Conservation (phyloP, 2,113 vertebrate species). For the Prunella fulvescens region DNA sequence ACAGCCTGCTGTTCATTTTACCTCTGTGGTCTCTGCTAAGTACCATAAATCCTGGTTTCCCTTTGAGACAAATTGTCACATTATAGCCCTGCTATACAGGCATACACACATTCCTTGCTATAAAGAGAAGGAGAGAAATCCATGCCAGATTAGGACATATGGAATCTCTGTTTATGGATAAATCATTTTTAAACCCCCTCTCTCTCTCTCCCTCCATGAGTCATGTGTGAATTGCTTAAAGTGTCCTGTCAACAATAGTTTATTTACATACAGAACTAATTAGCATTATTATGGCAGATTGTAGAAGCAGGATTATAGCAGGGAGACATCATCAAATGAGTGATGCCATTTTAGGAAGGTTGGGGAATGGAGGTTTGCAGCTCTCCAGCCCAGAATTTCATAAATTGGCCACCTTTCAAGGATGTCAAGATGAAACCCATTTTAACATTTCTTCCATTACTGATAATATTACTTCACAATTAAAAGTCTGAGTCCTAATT, state of each 20-base stretch:
- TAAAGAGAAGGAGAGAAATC: constrained; percentile 52
- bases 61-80: constrained; percentile 31
- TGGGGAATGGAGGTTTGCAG: background rate
- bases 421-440: background rate
- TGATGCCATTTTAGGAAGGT: constrained; percentile 35
- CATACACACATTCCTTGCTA: constrained; percentile 50
- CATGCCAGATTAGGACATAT: constrained; percentile 57
- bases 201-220: background rate
- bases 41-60: constrained; percentile 51
- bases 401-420: background rate
- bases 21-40: constrained; percentile 1
- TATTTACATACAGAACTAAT: constrained; percentile 65
- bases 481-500: background rate
- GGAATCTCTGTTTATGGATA: constrained; percentile 60
- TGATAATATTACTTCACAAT: background rate
- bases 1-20: constrained; percentile 34
- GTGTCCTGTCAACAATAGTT: constrained; percentile 58
- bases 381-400: background rate
- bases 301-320: constrained; percentile 3
- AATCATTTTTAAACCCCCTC: constrained; percentile 49
- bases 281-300: constrained; percentile 29
- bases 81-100: constrained; percentile 40
- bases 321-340: background rate
- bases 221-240: constrained; percentile 39
- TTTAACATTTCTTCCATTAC: constrained; percentile 6